Conservation (phyloP, 2,888 invertebrate genomes). For the Clepsis dumicolana region DNA sequence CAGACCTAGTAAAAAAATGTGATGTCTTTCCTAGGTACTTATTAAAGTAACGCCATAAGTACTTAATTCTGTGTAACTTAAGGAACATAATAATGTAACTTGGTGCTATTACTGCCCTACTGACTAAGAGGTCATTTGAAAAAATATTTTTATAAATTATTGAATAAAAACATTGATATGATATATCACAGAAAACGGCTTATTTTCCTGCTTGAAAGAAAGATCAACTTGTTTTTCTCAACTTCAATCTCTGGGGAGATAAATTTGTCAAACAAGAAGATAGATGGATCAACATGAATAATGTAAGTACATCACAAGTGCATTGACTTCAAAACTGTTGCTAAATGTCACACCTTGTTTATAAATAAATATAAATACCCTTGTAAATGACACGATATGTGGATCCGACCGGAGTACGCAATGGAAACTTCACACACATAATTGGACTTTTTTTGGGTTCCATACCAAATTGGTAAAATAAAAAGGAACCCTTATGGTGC, state of each 20-base stretch:
- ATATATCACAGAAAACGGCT: slow-evolving; percentile 17
- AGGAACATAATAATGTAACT: slow-evolving; percentile 52
- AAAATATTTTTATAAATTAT: slow-evolving; percentile 39
- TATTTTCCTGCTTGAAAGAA: slow-evolving; percentile 22
- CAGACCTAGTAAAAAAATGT: neutral
- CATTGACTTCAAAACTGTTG: neutral
- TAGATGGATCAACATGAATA: slow-evolving; percentile 4
- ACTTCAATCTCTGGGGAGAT: neutral
- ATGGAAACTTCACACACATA: too few species aligned
- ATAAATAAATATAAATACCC: neutral
- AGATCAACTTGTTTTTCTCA: slow-evolving; percentile 14
- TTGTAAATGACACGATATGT: slow-evolving; percentile 3
- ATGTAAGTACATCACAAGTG: too few species aligned
- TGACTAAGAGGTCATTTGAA: slow-evolving; percentile 17
- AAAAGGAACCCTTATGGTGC: too few species aligned
- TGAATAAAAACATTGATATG: slow-evolving; percentile 15
- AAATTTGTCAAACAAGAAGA: slow-evolving; percentile 11
- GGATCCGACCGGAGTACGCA: too few species aligned
- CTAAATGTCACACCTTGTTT: neutral
- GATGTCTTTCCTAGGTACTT: slow-evolving; percentile 30
- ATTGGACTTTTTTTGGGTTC: too few species aligned
- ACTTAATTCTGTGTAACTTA: slow-evolving; percentile 21
- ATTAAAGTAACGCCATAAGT: slow-evolving; percentile 24
- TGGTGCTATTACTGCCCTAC: slow-evolving; percentile 60
- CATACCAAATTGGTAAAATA: too few species aligned